These are phyloP conservation scores for Brachionus asplanchnoidis DNA, from an alignment of 1,140 invertebrate genomes.

Conservation along the genomic window DNA sequence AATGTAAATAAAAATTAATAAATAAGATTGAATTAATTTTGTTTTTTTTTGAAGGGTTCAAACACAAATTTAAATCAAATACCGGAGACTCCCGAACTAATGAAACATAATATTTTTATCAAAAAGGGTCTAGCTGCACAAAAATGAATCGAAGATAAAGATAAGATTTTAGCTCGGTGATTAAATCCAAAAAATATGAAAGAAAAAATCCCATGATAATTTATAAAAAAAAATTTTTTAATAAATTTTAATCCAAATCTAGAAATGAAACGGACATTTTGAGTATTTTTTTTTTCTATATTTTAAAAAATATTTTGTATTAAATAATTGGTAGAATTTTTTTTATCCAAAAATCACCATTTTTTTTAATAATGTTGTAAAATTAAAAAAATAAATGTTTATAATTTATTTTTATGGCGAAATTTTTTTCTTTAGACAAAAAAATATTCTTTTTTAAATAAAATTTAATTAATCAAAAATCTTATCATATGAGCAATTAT, in stretches of 20 bases:
- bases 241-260: background rate
- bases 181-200: background rate
- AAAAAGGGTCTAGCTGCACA: conserved; percentile 38
- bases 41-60: background rate
- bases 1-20: background rate
- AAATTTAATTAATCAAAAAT: too few species aligned
- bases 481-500: too few species aligned
- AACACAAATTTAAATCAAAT: conserved; percentile 24
- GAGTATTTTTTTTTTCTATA: background rate
- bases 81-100: conserved; percentile 31
- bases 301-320: background rate
- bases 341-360: background rate
- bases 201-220: background rate
- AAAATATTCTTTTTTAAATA: too few species aligned
- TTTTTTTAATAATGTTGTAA: background rate
- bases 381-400: background rate
- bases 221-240: background rate
- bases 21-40: background rate
- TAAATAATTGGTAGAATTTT: background rate
- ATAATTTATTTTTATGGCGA: background rate
- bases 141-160: background rate
- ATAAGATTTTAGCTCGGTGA: conserved; percentile 26
- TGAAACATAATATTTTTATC: conserved; percentile 40
- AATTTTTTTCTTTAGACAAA: too few species aligned
- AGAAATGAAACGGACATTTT: background rate